These are phyloP conservation scores for Helicolenus hilgendorfi DNA, from an alignment of 2,797 vertebrate genomes.

Conservation along the genomic window DNA sequence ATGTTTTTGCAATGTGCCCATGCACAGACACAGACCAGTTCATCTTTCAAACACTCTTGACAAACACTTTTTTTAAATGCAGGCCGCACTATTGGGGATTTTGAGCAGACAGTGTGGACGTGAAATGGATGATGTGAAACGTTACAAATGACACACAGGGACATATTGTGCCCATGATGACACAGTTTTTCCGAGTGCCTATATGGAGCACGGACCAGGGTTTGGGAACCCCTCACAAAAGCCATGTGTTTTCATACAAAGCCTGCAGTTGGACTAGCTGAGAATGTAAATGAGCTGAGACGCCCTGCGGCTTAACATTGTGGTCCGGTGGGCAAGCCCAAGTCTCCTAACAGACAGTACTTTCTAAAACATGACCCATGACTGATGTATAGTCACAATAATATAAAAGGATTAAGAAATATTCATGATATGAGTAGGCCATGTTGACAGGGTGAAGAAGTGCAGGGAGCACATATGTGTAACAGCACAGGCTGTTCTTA, in stretches of 20 bases:
- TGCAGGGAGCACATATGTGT: neutral
- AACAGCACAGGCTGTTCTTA: neutral
- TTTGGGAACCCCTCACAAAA: conserved; percentile 37
- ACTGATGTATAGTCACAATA: conserved; percentile 39
- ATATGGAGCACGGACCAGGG: conserved; percentile 2
- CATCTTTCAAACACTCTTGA: conserved; percentile 47
- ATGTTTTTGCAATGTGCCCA: conserved; percentile 28
- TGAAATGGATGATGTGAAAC: conserved; percentile 64
- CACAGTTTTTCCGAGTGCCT: conserved; percentile 59
- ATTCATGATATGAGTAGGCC: conserved; percentile 37
- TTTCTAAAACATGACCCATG: conserved; percentile 45
- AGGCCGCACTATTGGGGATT: conserved; percentile 42
- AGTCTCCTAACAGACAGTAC: conserved; percentile 46
- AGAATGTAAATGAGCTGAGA: conserved; percentile 67
- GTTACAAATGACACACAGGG: conserved; percentile 56
- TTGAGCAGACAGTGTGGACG: conserved; percentile 46
- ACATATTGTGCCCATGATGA: conserved; percentile 32
- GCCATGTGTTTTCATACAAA: conserved; percentile 31
- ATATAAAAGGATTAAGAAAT: conserved; percentile 61
- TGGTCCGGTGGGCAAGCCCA: conserved; percentile 54
- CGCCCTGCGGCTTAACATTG: conserved; percentile 58
- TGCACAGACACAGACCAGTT: conserved; percentile 23
- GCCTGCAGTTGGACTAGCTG: conserved; percentile 23
- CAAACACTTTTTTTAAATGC: conserved; percentile 31
- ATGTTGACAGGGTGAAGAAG: conserved; percentile 55